Base-by-base conservation (phyloP, 2,113 vertebrate genomes). In the Morphnarchus princeps region DNA sequence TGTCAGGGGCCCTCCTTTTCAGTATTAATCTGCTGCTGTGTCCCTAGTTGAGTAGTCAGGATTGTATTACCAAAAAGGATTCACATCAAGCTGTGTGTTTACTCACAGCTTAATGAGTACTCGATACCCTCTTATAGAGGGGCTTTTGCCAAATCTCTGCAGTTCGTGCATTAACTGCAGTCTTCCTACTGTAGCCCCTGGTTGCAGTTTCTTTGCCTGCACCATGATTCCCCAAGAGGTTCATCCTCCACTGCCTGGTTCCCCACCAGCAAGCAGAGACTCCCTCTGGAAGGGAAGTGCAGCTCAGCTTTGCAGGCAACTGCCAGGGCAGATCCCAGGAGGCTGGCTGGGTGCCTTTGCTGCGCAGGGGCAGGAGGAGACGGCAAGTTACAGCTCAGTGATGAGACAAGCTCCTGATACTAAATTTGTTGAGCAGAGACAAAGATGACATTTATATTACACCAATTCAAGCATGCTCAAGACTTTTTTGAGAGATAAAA, bases 161-260 rank as follows among this genome's bases (percentile, higher is more conserved):
- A 3, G 59, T 84, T 10, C 3, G 1, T 0, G 3, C 42, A 9
- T 55, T 69, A 45, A 13, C 34, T 43, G 0, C 54, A 43, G 24
- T 25, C 49, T 58, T 82, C 24, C 32, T 88, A 1, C 42, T 42
- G 28, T 11, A 87, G 72, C 15, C 43, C 6, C n/a, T 1, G 3
- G 8, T 34, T 78, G 45, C 38, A 11, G 14, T 36, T 78, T 42
- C 78, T 70, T 22, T 77, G 54, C 73, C 36, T 82, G 10, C n/a
- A 10, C 20, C 3, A 2, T 36, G 24, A 6, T 50, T 83, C 19
- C 66, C 62, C 16, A 11, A 0, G 88, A 29, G 73, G n/a, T 45
- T 89, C 10, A 14, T 55, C 26, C 36, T 65, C 36, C 1, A 1
- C 42, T 87, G 42, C n/a, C 34, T 69, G 54, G 42, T 42, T 59